Conservation (phyloP, 2,113 vertebrate species). For the Rhabdornis inornatus region DNA sequence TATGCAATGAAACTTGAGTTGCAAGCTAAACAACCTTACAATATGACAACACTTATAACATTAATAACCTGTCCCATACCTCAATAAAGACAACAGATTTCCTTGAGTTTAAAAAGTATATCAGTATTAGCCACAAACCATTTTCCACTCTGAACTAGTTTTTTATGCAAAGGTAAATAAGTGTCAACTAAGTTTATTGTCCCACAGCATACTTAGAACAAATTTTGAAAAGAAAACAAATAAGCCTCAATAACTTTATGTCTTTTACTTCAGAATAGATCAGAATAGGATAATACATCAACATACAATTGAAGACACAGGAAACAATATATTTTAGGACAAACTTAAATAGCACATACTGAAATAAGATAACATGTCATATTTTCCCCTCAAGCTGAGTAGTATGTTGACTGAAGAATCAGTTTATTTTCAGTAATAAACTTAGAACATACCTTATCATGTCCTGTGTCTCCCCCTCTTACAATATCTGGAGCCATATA, state of each 20-base stretch:
- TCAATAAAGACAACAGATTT: not conserved
- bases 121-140: not conserved
- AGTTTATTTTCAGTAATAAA: not conserved
- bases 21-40: not conserved
- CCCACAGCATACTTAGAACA: not conserved
- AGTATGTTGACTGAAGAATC: not conserved
- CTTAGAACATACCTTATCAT: slow-evolving; percentile 86
- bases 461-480: slow-evolving; percentile 90
- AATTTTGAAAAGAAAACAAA: not conserved
- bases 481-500: slow-evolving; percentile 99
- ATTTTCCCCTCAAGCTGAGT: not conserved
- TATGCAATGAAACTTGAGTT: not conserved
- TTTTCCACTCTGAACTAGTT: not conserved
- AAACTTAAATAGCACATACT: not conserved
- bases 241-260: not conserved
- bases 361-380: not conserved
- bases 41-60: not conserved
- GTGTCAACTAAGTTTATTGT: not conserved
- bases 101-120: not conserved
- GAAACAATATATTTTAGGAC: not conserved
- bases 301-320: not conserved
- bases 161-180: not conserved
- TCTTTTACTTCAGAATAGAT: not conserved
- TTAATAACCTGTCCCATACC: not conserved
- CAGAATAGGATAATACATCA: not conserved